These are phyloP conservation scores for Drosophila colorata DNA, from an alignment of 2,888 invertebrate species.

Conservation along the genomic window DNA sequence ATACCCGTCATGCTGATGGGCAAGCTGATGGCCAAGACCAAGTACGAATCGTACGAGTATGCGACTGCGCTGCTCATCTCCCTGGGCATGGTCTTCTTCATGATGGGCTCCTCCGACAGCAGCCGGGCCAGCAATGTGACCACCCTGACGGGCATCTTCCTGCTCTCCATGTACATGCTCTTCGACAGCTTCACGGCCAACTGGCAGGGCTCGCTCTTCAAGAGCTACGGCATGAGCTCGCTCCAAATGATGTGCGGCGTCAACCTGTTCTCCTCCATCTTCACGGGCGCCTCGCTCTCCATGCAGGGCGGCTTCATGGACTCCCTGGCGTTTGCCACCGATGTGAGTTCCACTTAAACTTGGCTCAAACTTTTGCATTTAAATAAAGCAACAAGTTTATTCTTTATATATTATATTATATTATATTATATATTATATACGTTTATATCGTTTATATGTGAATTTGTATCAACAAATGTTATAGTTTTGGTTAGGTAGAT, in stretches of 20 bases:
- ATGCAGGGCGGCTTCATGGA: constrained; percentile 93
- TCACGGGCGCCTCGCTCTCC: constrained; percentile 93
- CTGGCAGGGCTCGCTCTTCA: constrained; percentile 97
- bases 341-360: constrained; percentile 84
- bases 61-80: constrained; percentile 95
- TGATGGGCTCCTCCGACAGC: constrained; percentile 91
- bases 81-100: constrained; percentile 96
- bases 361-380: no score
- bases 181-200: constrained; percentile 99
- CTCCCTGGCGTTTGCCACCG: constrained; percentile 90
- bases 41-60: constrained; percentile 96
- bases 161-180: constrained; percentile 95
- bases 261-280: constrained; percentile 95
- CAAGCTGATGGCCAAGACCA: constrained; percentile 93
- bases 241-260: constrained; percentile 98
- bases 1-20: constrained; percentile 99
- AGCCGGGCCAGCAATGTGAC: constrained; percentile 88
- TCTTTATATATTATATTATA: no score
- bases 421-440: no score
- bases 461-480: no score
- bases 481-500: no score
- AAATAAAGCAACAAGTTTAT: no score
- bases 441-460: no score
- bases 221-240: constrained; percentile 91
- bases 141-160: constrained; percentile 92